Conservation (phyloP, 2,888 invertebrate genomes). For the Thereva nobilitata region DNA sequence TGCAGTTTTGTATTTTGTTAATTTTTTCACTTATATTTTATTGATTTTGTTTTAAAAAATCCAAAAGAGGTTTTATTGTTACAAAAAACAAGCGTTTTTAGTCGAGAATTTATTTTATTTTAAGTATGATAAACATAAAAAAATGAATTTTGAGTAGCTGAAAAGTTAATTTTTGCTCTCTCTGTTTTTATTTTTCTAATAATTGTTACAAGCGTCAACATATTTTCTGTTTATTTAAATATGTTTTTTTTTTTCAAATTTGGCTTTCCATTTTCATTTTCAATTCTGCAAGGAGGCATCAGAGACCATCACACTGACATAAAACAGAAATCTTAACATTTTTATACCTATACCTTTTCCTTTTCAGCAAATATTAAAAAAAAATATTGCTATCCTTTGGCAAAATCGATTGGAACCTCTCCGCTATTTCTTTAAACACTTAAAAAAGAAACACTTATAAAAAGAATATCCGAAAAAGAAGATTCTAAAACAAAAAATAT, state of each 20-base stretch:
- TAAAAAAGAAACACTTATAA: too few relatives aligned
- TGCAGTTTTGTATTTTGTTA: constrained; percentile 13
- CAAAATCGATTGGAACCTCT: too few relatives aligned
- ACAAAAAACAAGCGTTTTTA: constrained; percentile 57
- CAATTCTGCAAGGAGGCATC: constrained; percentile 19
- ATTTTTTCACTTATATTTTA: neutral
- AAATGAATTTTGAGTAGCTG: too few relatives aligned
- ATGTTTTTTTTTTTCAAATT: constrained; percentile 10
- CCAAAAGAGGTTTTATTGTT: neutral
- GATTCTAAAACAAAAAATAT: too few relatives aligned
- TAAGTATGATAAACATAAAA: too few relatives aligned
- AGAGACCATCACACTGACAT: constrained; percentile 40
- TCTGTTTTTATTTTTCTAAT: constrained; percentile 29
- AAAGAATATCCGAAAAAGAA: too few relatives aligned
- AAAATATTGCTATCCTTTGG: too few relatives aligned
- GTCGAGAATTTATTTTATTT: constrained; percentile 49
- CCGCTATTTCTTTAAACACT: too few relatives aligned
- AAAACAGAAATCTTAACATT: constrained; percentile 2
- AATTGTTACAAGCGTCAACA: neutral
- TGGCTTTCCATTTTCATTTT: constrained; percentile 3
- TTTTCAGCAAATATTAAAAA: too few relatives aligned
- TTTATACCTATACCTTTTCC: too few relatives aligned
- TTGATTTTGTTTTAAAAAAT: neutral
- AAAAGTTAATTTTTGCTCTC: neutral
- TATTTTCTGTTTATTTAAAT: neutral